Conservation (phyloP, 2,113 vertebrate genomes). For the Anguilla rostrata region DNA sequence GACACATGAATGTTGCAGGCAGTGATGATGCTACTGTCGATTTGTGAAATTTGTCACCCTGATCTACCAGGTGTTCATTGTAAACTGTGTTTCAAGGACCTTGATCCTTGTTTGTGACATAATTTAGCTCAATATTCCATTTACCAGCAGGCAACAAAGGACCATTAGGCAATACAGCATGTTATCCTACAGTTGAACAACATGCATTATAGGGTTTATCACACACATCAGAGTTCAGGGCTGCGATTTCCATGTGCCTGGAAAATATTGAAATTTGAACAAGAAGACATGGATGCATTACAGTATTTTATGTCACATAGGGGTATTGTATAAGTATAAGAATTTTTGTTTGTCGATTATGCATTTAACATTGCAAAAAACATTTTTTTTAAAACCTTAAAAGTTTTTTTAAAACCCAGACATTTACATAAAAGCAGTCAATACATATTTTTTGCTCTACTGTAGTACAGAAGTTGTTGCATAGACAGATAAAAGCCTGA, state of each 20-base stretch:
- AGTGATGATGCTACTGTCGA: not conserved
- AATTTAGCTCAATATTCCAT: not conserved
- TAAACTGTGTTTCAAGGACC: too few species aligned
- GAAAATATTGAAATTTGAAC: not conserved
- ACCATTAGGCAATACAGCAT: not conserved
- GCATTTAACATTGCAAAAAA: not conserved
- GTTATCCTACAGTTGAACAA: conserved; percentile 6
- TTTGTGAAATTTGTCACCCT: not conserved
- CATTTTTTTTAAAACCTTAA: not conserved
- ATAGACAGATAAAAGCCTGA: conserved; percentile 11
- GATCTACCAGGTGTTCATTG: not conserved
- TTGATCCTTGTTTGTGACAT: too few species aligned
- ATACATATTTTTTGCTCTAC: not conserved
- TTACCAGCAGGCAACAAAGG: not conserved
- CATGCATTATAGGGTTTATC: conserved; percentile 5
- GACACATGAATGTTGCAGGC: not conserved
- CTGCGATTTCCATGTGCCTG: not conserved
- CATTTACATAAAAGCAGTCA: not conserved
- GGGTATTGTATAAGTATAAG: not conserved
- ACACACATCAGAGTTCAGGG: not conserved
- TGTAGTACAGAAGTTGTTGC: not conserved
- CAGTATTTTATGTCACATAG: not conserved
- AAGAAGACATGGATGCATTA: not conserved
- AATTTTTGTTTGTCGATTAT: not conserved
- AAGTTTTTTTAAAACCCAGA: not conserved